phyloP scores from a whole-genome alignment of 2,113 vertebrate genomes.

The Scortum barcoo region DNA sequence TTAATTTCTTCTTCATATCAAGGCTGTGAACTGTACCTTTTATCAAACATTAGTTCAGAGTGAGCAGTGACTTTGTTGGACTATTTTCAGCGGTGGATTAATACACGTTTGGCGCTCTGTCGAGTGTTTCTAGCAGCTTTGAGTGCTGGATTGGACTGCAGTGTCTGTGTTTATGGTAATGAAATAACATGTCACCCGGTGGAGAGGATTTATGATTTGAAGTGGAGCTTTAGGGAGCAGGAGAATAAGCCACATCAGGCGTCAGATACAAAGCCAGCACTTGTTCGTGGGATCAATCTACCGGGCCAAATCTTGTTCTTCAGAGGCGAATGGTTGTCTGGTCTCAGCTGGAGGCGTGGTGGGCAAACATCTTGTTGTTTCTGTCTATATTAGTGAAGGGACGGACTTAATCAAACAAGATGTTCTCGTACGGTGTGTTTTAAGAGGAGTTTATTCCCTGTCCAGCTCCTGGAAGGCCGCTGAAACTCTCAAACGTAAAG shows the following conservation, averaged over 20 bases:
- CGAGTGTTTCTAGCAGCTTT: not conserved
- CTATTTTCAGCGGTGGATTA: not conserved
- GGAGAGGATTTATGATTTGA: not conserved
- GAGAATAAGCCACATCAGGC: not conserved
- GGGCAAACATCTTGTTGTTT: not conserved
- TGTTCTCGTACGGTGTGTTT: not conserved
- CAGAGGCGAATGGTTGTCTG: too few relatives aligned
- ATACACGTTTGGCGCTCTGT: not conserved
- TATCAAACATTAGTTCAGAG: too few relatives aligned
- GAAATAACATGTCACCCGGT: not conserved
- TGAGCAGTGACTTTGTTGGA: not conserved
- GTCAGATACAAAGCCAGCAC: not conserved
- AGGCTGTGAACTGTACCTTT: too few relatives aligned
- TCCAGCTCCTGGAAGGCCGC: not conserved
- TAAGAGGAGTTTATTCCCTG: not conserved
- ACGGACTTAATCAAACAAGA: slow-evolving; percentile 2
- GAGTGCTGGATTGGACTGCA: not conserved
- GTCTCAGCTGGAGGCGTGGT: not conserved
- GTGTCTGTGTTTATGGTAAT: not conserved
- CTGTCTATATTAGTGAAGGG: not conserved
- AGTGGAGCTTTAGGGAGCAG: not conserved
- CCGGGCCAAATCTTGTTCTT: not conserved
- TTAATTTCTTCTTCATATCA: too few relatives aligned
- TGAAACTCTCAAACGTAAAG: not conserved
- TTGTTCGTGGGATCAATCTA: not conserved